Evolutionary conservation across 2,797 vertebrate species (phyloP), one percentile per base, ranked within the genome.

Genomic region (Malurus leucopterus): DNA sequence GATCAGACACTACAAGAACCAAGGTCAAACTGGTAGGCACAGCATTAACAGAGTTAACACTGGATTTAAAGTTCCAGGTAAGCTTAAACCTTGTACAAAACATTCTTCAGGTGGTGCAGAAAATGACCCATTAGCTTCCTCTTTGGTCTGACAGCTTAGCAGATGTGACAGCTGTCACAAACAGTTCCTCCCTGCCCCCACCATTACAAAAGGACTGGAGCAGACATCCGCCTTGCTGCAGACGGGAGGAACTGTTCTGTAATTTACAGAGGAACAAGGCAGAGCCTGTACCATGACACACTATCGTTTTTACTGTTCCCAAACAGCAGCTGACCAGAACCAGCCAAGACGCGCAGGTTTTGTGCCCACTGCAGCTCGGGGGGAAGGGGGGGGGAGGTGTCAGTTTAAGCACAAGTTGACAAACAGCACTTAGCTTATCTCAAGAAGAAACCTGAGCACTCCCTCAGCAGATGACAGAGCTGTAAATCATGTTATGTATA

Each of bases 251-350:
- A 93, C 89, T 86, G 89, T 78, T 92, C 85, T 91, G 86, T 72
- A 69, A 75, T 38, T 80, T 18, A 11, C 46, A 86, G 93, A 78
- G 91, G 88, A 95, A 93, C 91, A 94, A 93, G 89, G 91, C 88
- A 64, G 20, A 73, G 92, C 73, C 91, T 92, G 92, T 92, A 46
- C 82, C 4, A 0, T 61, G 69, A 93, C 91, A 89, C 76, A 72
- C 89, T 91, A 67, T 86, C 73, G 24, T n/a, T 93, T 49, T 92
- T 53, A 91, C 80, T 67, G 59, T 89, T 53, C 19, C 49, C 9
- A 0, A 54, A 36, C 38, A 77, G 83, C 92, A 93, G 93, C 91
- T 94, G 91, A 72, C 0, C 3, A 94, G 77, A 81, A 78, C n/a
- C 10, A 58, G 80, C 68, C 49, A 12, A 43, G 80, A 59, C 74